phyloP scores from a whole-genome alignment of 2,888 invertebrate genomes.

The Chrysomela aeneicollis region DNA sequence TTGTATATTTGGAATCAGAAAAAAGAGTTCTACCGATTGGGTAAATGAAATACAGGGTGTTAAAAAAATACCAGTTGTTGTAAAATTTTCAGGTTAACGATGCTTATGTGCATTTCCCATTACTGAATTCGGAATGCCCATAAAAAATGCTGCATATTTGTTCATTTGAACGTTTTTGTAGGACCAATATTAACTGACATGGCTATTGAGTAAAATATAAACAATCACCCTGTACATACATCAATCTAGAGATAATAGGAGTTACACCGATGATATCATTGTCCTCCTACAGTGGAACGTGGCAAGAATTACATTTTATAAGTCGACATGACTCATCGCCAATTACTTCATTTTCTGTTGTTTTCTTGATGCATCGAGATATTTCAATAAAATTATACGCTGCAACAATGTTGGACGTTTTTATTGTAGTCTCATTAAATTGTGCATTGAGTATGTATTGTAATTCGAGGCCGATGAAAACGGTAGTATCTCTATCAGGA shows the following conservation, averaged over 20 bases:
- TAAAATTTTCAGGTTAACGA: too few relatives aligned
- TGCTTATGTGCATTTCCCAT: too few relatives aligned
- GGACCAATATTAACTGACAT: too few relatives aligned
- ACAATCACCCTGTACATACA: background rate
- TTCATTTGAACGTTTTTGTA: too few relatives aligned
- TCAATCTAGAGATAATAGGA: constrained; percentile 37
- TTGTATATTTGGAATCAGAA: too few relatives aligned
- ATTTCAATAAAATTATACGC: constrained; percentile 13
- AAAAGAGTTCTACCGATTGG: too few relatives aligned
- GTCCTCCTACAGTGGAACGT: constrained; percentile 51
- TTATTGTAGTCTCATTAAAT: constrained; percentile 7
- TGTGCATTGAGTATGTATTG: background rate
- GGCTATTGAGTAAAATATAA: too few relatives aligned
- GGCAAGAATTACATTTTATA: constrained; percentile 50
- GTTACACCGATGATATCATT: constrained; percentile 50
- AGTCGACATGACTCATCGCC: constrained; percentile 35
- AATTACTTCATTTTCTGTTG: constrained; percentile 32
- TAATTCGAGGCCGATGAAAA: background rate
- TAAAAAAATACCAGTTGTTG: too few relatives aligned
- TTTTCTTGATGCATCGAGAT: constrained; percentile 23
- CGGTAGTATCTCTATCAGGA: background rate
- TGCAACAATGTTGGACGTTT: background rate
- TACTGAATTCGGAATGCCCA: too few relatives aligned
- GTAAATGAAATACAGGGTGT: too few relatives aligned
- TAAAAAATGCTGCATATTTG: too few relatives aligned